These are phyloP conservation scores for Nymphalis polychloros DNA, from an alignment of 2,888 invertebrate species.

Conservation along the genomic window DNA sequence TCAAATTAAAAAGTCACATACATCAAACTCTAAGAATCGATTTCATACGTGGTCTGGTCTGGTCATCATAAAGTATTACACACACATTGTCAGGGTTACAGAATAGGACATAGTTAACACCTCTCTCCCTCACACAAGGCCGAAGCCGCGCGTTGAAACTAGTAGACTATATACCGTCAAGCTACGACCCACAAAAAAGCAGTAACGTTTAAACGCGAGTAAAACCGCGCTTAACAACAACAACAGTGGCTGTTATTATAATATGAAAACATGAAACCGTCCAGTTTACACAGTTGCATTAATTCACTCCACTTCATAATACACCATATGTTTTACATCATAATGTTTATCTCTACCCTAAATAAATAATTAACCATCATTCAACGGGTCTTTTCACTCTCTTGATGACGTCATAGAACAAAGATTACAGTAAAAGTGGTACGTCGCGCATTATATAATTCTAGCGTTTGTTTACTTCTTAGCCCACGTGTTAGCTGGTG, in stretches of 20 bases:
- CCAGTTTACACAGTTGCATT: conserved; percentile 61
- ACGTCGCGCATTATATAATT: no score
- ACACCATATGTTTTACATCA: conserved; percentile 54
- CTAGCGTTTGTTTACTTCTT: no score
- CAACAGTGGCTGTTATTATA: conserved; percentile 15
- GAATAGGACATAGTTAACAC: no score
- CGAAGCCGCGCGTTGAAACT: no score
- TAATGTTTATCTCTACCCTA: conserved; percentile 47
- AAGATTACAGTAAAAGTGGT: background rate
- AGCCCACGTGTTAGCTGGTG: no score
- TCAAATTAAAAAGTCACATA: background rate
- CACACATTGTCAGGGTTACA: no score
- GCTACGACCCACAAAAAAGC: background rate
- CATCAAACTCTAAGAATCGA: no score
- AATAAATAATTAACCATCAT: conserved; percentile 43
- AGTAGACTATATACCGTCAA: no score
- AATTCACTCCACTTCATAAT: conserved; percentile 50
- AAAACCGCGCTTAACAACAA: conserved; percentile 1
- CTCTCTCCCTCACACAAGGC: no score
- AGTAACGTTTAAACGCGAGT: background rate
- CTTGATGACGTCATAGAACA: background rate
- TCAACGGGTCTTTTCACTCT: conserved; percentile 14
- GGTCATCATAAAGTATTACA: no score
- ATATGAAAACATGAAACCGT: conserved; percentile 35
- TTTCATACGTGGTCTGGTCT: no score